Evolutionary conservation across 1,140 invertebrate species (phyloP).

Genomic region (Zaprionus davidi): DNA sequence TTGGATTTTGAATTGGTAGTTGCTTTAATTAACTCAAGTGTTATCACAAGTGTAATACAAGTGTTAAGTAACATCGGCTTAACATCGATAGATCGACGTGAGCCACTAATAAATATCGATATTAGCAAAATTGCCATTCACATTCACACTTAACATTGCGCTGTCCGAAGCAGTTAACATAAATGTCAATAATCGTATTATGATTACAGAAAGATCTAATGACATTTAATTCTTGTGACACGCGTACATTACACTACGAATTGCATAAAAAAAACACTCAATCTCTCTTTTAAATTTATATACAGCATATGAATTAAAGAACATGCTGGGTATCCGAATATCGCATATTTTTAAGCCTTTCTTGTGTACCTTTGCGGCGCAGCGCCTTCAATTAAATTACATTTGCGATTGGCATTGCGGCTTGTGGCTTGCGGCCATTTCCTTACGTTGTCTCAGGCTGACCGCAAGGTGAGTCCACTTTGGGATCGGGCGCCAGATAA

Average conservation of each 20-base stretch:
- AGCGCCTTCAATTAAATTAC: slow-evolving; percentile 43
- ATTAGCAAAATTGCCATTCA: too few relatives aligned
- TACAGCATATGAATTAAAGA: not conserved
- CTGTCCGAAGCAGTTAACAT: too few relatives aligned
- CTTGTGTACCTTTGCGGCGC: slow-evolving; percentile 12
- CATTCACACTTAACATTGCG: too few relatives aligned
- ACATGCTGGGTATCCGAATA: not conserved
- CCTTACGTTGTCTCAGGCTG: slow-evolving; percentile 1
- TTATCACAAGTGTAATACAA: not conserved
- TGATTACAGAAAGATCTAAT: too few relatives aligned
- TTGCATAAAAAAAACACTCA: too few relatives aligned
- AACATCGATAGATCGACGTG: not conserved
- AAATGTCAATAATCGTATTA: too few relatives aligned
- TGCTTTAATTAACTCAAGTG: not conserved
- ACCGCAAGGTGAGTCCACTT: slow-evolving; percentile 38
- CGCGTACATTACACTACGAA: too few relatives aligned
- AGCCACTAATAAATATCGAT: too few relatives aligned
- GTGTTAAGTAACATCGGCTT: not conserved
- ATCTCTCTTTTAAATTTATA: too few relatives aligned
- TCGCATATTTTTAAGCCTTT: not conserved
- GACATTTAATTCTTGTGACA: too few relatives aligned
- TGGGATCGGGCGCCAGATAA: slow-evolving; percentile 23
- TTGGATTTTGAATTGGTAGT: too few relatives aligned
- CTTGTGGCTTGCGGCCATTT: not conserved
- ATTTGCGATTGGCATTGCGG: slow-evolving; percentile 37